Evolutionary conservation across 2,113 vertebrate species (phyloP), one percentile per base, ranked within the genome.

Genomic region (Trochalopteron elliotii): DNA sequence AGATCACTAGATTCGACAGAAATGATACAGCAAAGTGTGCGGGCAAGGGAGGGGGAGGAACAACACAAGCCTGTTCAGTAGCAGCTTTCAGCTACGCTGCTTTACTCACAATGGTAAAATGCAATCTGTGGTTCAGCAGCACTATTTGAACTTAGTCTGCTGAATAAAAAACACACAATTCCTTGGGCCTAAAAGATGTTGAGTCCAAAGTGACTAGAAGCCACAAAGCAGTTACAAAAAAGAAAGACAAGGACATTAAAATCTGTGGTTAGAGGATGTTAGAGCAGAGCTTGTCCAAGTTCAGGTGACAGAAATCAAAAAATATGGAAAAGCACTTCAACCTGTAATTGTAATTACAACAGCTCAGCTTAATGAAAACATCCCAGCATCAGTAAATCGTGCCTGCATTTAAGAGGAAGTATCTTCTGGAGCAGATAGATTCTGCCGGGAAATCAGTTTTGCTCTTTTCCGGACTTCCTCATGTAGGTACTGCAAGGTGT

Each of bases 401-500:
- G 15, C 40, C 44, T 64, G 24, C 27, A 70, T 56, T 83, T 75
- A 44, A 84, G 20, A 90, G 44, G 55, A 78, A 89, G 61, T n/a
- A 68, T 78, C 57, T 87, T 88, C 75, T 12, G 11, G 45, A 63
- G 64, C 35, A 83, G 27, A 59, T 2, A 25, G 10, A 60, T 78
- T 90, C 86, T 90, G 47, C 74, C 89, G 10, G 25, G 21, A 80
- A 80, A 80, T 63, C 53, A 94, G 44, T 83, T 84, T 57, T 80
- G 59, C 6, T 74, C 67, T 56, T 82, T 49, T 68, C 60, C 12
- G 22, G 64, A 92, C 69, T 89, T 90, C 49, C 80, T 81, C 65
- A 50, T 23, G 16, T 60, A 89, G 64, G 52, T 94, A 86, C 72
- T 83, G 61, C 83, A 96, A 96, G 65, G 72, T 93, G 59, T 87